A percentile compares a stretch with the other conserved stretches of the same genome.
Conservation (phyloP, 2,888 invertebrate species). For the Uropetala carovei region DNA sequence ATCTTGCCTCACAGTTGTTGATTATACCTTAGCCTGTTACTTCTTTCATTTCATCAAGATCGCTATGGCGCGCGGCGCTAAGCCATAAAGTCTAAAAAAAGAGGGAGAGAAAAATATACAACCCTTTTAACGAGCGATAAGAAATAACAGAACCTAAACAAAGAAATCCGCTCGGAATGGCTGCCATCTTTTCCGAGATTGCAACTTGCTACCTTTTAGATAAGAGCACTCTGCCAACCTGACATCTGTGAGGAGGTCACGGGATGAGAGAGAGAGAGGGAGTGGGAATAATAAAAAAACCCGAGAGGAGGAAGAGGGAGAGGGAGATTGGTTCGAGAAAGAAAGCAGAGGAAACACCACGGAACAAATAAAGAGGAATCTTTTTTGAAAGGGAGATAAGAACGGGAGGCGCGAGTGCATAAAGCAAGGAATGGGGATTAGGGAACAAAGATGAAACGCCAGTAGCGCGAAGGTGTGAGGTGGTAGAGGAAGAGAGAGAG, state of each 20-base stretch:
- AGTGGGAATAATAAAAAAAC: neutral
- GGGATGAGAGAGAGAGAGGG: neutral
- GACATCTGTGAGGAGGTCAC: neutral
- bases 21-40: neutral
- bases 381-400: neutral
- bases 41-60: slow-evolving; percentile 1
- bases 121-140: slow-evolving; percentile 17
- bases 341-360: neutral
- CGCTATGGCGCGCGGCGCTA: neutral
- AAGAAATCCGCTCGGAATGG: neutral
- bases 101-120: neutral
- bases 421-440: neutral
- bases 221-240: slow-evolving; percentile 10
- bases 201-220: slow-evolving; percentile 20
- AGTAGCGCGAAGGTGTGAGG: neutral
- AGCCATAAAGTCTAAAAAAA: neutral
- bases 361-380: neutral
- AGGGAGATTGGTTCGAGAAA: slow-evolving; percentile 8
- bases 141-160: slow-evolving; percentile 14
- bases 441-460: slow-evolving; percentile 1
- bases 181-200: slow-evolving; percentile 16
- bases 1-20: neutral
- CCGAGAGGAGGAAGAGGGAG: neutral
- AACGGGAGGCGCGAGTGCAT: neutral
- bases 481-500: neutral